A percentile compares a stretch with the other conserved stretches of the same genome.
Conservation (phyloP, 2,113 vertebrate genomes). For the Empidonax alnorum region DNA sequence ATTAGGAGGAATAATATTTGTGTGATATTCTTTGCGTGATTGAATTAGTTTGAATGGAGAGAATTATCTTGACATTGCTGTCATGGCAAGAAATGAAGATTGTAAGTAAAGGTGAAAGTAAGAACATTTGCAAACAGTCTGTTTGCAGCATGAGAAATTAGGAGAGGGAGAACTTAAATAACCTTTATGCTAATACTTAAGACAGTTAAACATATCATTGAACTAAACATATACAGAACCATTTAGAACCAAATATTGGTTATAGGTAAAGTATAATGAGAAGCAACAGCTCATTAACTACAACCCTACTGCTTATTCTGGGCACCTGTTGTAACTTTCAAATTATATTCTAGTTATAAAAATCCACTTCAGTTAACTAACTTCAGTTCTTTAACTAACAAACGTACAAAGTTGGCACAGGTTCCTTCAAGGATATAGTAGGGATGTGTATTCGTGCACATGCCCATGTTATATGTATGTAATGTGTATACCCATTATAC, state of each 20-base stretch:
- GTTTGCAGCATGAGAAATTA: background rate
- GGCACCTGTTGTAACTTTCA: background rate
- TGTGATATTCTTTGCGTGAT: background rate
- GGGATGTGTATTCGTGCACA: background rate
- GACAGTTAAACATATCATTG: background rate
- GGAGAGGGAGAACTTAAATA: background rate
- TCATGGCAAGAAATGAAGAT: background rate
- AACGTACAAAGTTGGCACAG: background rate
- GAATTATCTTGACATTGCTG: background rate
- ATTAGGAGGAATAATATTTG: background rate
- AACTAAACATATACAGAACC: background rate
- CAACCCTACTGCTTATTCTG: background rate
- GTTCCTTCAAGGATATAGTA: background rate
- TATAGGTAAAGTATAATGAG: background rate
- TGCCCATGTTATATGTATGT: background rate
- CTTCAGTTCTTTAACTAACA: background rate
- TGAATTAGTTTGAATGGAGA: background rate
- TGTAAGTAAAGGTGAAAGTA: background rate
- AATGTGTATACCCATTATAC: rapidly evolving
- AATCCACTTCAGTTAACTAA: background rate
- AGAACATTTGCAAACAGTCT: background rate
- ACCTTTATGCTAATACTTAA: background rate
- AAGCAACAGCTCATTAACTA: background rate
- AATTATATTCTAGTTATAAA: background rate
- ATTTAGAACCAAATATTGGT: background rate